These are phyloP conservation scores for Anableps anableps DNA, from an alignment of 2,797 vertebrate genomes.

Conservation along the genomic window DNA sequence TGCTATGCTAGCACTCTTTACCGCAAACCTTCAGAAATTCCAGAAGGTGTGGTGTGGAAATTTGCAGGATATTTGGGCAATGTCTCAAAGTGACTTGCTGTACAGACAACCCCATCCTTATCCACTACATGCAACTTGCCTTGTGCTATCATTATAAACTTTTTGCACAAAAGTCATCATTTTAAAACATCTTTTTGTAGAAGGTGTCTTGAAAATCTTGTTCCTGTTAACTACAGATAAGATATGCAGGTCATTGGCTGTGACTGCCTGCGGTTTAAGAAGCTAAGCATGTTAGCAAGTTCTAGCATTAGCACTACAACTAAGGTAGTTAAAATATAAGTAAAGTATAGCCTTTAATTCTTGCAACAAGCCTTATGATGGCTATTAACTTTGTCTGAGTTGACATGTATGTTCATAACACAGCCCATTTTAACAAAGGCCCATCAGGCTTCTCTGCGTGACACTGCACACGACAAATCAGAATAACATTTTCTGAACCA, in stretches of 20 bases:
- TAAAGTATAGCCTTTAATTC: background rate
- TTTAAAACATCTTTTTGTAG: background rate
- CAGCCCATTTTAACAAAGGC: background rate
- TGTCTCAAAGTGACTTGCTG: background rate
- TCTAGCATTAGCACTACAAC: background rate
- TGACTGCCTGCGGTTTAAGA: background rate
- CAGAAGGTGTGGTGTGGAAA: background rate
- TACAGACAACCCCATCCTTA: background rate
- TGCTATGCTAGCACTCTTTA: background rate
- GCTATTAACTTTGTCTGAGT: background rate
- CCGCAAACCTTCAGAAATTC: background rate
- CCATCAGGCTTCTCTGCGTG: background rate
- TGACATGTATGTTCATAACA: background rate
- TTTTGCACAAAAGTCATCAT: background rate
- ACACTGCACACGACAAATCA: background rate
- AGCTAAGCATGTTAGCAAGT: background rate
- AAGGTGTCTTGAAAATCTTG: background rate
- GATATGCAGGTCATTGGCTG: background rate
- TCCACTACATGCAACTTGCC: background rate
- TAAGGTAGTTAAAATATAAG: background rate
- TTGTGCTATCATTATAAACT: background rate
- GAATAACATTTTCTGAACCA: background rate
- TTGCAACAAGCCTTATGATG: background rate
- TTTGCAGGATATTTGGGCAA: background rate
- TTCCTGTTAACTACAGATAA: background rate